A percentile compares a stretch with the other conserved stretches of the same genome.
Conservation (phyloP, 1,140 invertebrate genomes). For the Hermetia illucens region DNA sequence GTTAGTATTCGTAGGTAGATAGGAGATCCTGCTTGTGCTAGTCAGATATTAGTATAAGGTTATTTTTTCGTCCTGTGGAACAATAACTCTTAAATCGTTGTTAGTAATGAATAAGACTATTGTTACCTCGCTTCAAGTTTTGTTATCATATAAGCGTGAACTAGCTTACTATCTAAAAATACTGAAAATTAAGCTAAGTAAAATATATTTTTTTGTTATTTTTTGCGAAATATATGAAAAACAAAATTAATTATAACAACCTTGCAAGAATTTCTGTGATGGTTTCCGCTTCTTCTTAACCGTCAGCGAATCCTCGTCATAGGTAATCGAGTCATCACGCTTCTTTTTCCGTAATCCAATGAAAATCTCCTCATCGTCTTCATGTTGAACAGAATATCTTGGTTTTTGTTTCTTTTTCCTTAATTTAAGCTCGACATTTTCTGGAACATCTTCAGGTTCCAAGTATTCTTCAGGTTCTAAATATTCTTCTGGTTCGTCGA, state of each 20-base stretch:
- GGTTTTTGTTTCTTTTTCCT: slow-evolving; percentile 31
- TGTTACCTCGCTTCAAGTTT: slow-evolving; percentile 24
- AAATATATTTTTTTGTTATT: background rate
- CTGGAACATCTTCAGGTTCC: slow-evolving; percentile 28
- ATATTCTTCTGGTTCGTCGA: slow-evolving; percentile 41
- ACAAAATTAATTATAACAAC: slow-evolving; percentile 25
- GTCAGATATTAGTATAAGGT: no score
- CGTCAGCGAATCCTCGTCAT: slow-evolving; percentile 22
- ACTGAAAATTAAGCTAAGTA: background rate
- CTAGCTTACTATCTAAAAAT: background rate
- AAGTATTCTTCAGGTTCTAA: slow-evolving; percentile 33
- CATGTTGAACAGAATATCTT: slow-evolving; percentile 23
- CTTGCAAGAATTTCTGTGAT: slow-evolving; percentile 46
- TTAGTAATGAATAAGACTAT: slow-evolving; percentile 2
- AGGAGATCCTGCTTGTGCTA: no score
- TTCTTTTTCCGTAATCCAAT: slow-evolving; percentile 34
- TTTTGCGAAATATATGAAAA: background rate
- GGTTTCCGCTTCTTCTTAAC: slow-evolving; percentile 47
- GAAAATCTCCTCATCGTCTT: slow-evolving; percentile 41
- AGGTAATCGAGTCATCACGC: slow-evolving; percentile 14
- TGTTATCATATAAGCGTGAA: slow-evolving; percentile 28
- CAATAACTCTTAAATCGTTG: background rate
- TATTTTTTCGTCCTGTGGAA: no score
- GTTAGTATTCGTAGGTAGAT: no score
- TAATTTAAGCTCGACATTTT: slow-evolving; percentile 38